Conservation (phyloP, 2,797 vertebrate species). For the Acrossocheilus fasciatus region DNA sequence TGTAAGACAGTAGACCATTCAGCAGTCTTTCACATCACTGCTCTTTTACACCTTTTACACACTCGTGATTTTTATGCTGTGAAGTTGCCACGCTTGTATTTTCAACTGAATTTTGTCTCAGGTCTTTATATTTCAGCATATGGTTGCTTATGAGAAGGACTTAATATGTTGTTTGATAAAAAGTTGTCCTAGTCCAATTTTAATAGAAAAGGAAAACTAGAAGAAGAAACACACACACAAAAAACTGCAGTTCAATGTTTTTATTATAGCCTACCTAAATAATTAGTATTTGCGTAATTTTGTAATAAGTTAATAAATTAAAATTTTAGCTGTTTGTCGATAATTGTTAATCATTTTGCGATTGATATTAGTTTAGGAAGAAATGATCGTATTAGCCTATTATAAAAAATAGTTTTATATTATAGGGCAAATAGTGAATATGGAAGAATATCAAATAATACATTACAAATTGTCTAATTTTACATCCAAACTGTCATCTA, state of each 20-base stretch:
- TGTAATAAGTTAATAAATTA: neutral
- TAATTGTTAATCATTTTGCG: neutral
- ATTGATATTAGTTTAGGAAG: neutral
- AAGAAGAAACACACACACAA: neutral
- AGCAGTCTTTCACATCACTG: conserved; percentile 33
- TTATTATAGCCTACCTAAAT: neutral
- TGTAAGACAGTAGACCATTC: conserved; percentile 29
- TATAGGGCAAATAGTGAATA: neutral
- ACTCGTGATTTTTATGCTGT: neutral
- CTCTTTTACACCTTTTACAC: conserved; percentile 1
- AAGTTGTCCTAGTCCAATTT: too few relatives aligned
- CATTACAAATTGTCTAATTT: neutral
- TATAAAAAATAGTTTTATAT: too few relatives aligned
- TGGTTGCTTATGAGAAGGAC: neutral
- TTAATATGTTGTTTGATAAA: neutral
- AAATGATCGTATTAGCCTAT: neutral
- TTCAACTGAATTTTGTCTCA: neutral
- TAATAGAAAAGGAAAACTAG: neutral
- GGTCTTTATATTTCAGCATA: neutral
- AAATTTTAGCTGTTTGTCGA: neutral
- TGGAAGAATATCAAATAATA: neutral
- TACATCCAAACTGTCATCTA: neutral
- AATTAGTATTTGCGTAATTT: neutral
- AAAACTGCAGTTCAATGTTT: neutral
- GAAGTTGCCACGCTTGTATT: neutral